phyloP scores from a whole-genome alignment of 2,113 vertebrate species.

The Piaya cayana region DNA sequence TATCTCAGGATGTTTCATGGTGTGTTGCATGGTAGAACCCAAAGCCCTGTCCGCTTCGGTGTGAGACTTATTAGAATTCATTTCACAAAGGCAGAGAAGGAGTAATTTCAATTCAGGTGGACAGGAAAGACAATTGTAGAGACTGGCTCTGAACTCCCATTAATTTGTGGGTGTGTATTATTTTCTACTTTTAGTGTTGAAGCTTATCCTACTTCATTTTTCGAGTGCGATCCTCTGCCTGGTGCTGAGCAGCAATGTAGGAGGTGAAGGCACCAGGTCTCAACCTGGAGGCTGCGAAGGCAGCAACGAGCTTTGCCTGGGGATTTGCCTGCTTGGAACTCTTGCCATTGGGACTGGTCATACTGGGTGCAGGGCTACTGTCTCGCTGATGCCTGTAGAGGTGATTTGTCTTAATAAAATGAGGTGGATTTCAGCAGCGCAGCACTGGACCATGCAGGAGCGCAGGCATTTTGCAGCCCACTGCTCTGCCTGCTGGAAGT shows the following conservation, averaged over 20 bases:
- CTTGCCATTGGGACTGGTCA: background rate
- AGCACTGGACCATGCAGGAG: rapidly evolving
- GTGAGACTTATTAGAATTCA: background rate
- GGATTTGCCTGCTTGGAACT: background rate
- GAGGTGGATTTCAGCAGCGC: rapidly evolving
- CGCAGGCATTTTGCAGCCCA: rapidly evolving
- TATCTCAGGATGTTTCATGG: background rate
- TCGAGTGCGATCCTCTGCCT: background rate
- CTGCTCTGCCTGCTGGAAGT: background rate
- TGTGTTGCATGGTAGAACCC: background rate
- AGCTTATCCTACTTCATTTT: background rate
- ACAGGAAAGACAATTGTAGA: background rate
- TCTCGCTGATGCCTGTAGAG: background rate
- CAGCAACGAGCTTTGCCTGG: rapidly evolving
- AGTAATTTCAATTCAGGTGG: background rate
- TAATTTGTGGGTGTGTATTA: background rate
- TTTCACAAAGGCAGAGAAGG: background rate
- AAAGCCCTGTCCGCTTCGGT: background rate
- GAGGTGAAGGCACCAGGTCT: background rate
- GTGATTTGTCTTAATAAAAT: background rate
- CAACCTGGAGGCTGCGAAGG: rapidly evolving
- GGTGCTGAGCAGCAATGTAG: background rate
- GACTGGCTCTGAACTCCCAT: background rate
- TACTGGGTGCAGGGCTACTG: background rate
- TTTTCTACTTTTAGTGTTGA: background rate